These are phyloP conservation scores for Bolinopsis microptera DNA, from an alignment of 37 sponge, comb jelly and placozoan species.

Conservation along the genomic window DNA sequence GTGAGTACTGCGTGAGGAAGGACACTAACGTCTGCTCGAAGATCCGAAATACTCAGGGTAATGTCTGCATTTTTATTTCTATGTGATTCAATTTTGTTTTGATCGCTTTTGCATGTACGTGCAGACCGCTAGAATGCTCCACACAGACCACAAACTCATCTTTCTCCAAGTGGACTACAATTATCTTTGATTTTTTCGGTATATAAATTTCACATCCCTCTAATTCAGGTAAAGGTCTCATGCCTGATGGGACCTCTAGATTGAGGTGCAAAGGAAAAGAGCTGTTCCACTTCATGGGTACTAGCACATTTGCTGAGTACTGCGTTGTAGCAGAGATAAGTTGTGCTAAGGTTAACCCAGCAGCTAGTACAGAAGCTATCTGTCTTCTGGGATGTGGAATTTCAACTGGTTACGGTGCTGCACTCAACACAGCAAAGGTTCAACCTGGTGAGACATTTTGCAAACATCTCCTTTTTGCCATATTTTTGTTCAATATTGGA, in stretches of 20 bases:
- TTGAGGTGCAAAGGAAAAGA: slow-evolving; percentile 82
- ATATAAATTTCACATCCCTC: no score
- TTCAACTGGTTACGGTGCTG: slow-evolving; percentile 93
- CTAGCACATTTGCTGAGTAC: slow-evolving; percentile 92
- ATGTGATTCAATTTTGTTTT: no score
- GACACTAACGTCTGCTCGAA: slow-evolving; percentile 91
- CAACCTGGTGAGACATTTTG: slow-evolving; percentile 17
- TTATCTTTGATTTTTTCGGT: no score
- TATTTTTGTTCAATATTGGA: neutral
- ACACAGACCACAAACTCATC: no score
- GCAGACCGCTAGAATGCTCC: no score
- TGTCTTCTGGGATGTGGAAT: slow-evolving; percentile 96
- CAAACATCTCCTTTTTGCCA: neutral
- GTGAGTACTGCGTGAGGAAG: slow-evolving; percentile 86
- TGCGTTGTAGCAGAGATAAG: slow-evolving; percentile 91
- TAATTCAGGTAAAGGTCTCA: slow-evolving; percentile 86
- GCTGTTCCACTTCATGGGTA: slow-evolving; percentile 93
- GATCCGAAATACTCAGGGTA: slow-evolving; percentile 74
- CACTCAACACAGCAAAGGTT: slow-evolving; percentile 81
- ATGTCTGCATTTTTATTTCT: neutral
- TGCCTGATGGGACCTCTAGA: slow-evolving; percentile 92
- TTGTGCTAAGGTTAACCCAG: slow-evolving; percentile 72
- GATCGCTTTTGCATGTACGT: no score
- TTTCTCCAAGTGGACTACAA: no score
- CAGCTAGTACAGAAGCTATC: slow-evolving; percentile 81